Evolutionary conservation across 2,113 vertebrate species (phyloP).

Genomic region (Paramormyrops kingsleyae): DNA sequence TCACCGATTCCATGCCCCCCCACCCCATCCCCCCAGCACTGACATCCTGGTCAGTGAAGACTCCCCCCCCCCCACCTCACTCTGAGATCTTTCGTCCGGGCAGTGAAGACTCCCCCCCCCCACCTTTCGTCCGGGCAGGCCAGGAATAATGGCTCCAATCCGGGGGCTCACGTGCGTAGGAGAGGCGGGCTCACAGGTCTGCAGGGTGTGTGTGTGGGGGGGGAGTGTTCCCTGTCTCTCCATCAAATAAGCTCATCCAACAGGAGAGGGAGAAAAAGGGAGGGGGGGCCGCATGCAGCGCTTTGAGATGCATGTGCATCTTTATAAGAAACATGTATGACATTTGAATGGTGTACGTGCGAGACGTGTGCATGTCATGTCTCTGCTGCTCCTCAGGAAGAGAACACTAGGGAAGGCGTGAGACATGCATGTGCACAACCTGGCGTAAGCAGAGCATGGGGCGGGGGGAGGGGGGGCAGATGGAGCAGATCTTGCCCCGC

Average conservation of each 20-base stretch:
- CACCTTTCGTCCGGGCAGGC: background rate
- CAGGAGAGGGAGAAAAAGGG: background rate
- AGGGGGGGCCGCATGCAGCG: background rate
- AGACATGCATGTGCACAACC: background rate
- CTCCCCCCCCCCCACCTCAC: background rate
- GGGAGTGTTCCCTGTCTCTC: background rate
- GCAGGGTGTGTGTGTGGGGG: background rate
- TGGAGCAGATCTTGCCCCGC: conserved; percentile 28
- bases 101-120: background rate
- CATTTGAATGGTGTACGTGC: background rate
- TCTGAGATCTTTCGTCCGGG: background rate
- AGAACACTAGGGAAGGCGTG: background rate
- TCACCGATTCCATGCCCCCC: background rate
- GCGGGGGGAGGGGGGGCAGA: conserved; percentile 16
- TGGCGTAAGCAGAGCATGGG: background rate
- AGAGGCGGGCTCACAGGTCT: background rate
- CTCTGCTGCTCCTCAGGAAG: background rate
- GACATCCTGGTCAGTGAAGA: no score
- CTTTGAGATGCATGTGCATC: background rate
- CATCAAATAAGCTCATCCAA: background rate
- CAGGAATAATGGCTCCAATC: conserved; percentile 12
- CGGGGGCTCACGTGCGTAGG: background rate
- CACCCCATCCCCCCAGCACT: background rate
- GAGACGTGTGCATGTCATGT: background rate
- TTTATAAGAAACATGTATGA: background rate